These are phyloP conservation scores for Endomychus coccineus DNA, from an alignment of 2,888 invertebrate species.

Conservation along the genomic window DNA sequence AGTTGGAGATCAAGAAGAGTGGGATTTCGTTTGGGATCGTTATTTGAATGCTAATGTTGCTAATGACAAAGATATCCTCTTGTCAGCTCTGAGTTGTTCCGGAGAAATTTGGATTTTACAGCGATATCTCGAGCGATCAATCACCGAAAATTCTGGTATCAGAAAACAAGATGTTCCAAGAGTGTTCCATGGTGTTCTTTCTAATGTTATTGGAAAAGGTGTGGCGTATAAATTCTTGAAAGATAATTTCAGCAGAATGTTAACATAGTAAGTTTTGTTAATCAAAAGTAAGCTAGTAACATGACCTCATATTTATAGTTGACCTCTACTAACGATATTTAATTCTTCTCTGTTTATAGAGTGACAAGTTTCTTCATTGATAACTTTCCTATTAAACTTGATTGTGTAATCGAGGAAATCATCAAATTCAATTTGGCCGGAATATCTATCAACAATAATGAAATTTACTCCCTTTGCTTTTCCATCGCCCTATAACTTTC, in stretches of 20 bases:
- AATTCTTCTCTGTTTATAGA: not conserved
- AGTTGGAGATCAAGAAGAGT: constrained; percentile 75
- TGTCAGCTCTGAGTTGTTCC: constrained; percentile 75
- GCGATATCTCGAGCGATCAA: constrained; percentile 67
- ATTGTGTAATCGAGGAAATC: too few relatives aligned
- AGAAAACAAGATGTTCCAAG: constrained; percentile 74
- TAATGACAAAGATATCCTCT: constrained; percentile 70
- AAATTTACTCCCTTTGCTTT: too few relatives aligned
- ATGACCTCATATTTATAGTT: constrained; percentile 3
- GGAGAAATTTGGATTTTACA: constrained; percentile 74
- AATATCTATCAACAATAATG: too few relatives aligned
- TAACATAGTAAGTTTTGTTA: constrained; percentile 68
- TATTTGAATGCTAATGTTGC: constrained; percentile 70
- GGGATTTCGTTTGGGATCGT: constrained; percentile 82
- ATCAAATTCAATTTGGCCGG: too few relatives aligned
- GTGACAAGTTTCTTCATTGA: too few relatives aligned
- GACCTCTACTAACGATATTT: not conserved
- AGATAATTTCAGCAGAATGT: constrained; percentile 65
- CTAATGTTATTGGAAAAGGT: constrained; percentile 71
- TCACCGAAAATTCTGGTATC: constrained; percentile 67
- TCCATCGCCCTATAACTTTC: too few relatives aligned
- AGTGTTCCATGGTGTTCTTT: constrained; percentile 70
- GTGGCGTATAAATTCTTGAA: constrained; percentile 72
- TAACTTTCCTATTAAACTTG: too few relatives aligned
- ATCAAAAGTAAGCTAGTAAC: not conserved